phyloP scores from a whole-genome alignment of 2,797 vertebrate species.

The Sebastes trivittatus region DNA sequence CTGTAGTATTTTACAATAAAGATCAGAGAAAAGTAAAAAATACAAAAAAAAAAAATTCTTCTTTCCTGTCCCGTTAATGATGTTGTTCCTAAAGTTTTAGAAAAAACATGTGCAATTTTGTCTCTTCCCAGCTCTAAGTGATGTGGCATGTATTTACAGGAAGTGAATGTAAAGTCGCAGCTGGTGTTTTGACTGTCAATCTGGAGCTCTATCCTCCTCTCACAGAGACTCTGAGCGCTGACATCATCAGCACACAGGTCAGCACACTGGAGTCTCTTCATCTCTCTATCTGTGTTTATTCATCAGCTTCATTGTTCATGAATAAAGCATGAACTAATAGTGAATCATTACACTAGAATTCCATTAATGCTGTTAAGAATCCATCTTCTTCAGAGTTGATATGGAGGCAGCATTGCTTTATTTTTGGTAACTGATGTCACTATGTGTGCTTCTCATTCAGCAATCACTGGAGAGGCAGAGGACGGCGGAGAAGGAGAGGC shows the following conservation, averaged over 20 bases:
- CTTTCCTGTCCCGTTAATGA: neutral
- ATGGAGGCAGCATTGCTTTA: neutral
- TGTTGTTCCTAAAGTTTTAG: neutral
- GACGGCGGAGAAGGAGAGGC: constrained; percentile 92
- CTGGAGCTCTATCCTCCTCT: constrained; percentile 93
- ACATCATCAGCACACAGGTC: constrained; percentile 94
- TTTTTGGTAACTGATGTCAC: neutral
- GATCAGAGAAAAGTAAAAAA: neutral
- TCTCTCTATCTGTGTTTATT: constrained; percentile 23
- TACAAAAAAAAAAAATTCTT: too few species aligned
- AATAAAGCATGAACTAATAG: neutral
- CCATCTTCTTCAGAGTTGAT: neutral
- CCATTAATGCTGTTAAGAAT: constrained; percentile 5
- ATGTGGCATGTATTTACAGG: constrained; percentile 47
- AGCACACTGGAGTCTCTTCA: constrained; percentile 15
- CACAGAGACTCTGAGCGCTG: constrained; percentile 83
- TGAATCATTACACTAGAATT: constrained; percentile 13
- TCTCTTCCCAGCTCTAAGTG: neutral
- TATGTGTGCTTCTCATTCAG: constrained; percentile 72
- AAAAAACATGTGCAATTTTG: neutral
- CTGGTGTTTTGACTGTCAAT: constrained; percentile 92
- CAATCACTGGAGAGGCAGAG: constrained; percentile 92
- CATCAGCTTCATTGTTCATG: constrained; percentile 24
- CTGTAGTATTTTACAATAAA: neutral
- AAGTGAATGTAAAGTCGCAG: constrained; percentile 89